These are phyloP conservation scores for Natrix natrix DNA, from an alignment of 2,797 vertebrate species.

Conservation along the genomic window DNA sequence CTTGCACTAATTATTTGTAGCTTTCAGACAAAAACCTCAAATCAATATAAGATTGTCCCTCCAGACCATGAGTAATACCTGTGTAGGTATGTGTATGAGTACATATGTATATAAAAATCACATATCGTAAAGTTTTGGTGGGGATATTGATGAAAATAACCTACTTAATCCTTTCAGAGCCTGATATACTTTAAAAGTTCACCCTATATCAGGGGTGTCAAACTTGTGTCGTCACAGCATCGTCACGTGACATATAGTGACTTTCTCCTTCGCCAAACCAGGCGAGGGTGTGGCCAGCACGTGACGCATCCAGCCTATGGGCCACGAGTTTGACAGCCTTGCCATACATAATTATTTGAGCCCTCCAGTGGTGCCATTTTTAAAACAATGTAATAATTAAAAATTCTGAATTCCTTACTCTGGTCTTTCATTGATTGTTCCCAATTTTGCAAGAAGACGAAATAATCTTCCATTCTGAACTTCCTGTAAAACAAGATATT, in stretches of 20 bases:
- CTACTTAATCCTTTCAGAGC: slow-evolving; percentile 24
- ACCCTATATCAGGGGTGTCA: neutral
- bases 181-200: slow-evolving; percentile 24
- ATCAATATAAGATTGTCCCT: neutral
- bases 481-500: slow-evolving; percentile 80
- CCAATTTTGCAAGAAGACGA: slow-evolving; percentile 95
- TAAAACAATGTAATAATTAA: neutral
- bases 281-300: no score
- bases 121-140: neutral
- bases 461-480: slow-evolving; percentile 98
- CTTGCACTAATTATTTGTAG: slow-evolving; percentile 4
- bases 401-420: slow-evolving; percentile 84
- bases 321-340: no score
- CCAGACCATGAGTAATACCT: neutral
- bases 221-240: no score
- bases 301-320: no score
- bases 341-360: neutral
- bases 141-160: neutral
- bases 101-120: neutral
- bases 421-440: slow-evolving; percentile 98
- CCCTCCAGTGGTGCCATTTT: slow-evolving; percentile 3
- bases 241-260: no score
- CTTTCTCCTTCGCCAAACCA: no score
- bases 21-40: neutral
- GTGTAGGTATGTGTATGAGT: neutral